Evolutionary conservation across 2,797 vertebrate species (phyloP).

Genomic region (Tragelaphus eurycerus): DNA sequence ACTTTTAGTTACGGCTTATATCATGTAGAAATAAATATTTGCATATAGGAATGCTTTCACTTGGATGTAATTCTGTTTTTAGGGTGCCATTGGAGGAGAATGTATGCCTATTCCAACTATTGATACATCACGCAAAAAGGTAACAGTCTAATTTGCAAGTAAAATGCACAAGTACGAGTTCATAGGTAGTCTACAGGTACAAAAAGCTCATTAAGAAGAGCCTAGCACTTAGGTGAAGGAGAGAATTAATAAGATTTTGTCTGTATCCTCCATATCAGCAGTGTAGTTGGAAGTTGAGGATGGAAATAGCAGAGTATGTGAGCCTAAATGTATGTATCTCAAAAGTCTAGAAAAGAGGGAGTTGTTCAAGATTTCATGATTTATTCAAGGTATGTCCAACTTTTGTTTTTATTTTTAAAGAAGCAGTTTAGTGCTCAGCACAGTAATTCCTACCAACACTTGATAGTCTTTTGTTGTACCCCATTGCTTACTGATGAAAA

Average conservation of each 20-base stretch:
- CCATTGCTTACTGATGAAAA: neutral
- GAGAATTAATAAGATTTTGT: neutral
- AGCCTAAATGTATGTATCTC: neutral
- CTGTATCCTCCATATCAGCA: neutral
- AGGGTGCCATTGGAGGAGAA: slow-evolving; percentile 86
- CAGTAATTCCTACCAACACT: neutral
- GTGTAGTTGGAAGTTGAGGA: neutral
- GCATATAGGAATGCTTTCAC: neutral
- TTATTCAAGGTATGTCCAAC: neutral
- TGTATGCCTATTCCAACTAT: slow-evolving; percentile 91
- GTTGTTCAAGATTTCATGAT: neutral
- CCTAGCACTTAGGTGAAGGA: neutral
- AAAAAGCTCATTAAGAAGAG: slow-evolving; percentile 22
- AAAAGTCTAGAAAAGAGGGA: neutral
- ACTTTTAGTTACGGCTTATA: neutral
- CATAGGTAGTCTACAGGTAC: slow-evolving; percentile 4
- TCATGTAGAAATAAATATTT: slow-evolving; percentile 30
- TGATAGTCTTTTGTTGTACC: neutral
- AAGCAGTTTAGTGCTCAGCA: neutral
- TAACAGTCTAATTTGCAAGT: slow-evolving; percentile 75
- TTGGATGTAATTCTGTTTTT: slow-evolving; percentile 55
- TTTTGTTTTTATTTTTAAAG: slow-evolving; percentile 28
- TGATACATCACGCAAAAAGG: slow-evolving; percentile 92
- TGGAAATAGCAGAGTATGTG: neutral
- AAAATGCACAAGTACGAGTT: neutral